Evolutionary conservation across 2,113 vertebrate genomes (phyloP), one percentile per base, ranked within the genome.

Genomic region (Actinemys pallida): DNA sequence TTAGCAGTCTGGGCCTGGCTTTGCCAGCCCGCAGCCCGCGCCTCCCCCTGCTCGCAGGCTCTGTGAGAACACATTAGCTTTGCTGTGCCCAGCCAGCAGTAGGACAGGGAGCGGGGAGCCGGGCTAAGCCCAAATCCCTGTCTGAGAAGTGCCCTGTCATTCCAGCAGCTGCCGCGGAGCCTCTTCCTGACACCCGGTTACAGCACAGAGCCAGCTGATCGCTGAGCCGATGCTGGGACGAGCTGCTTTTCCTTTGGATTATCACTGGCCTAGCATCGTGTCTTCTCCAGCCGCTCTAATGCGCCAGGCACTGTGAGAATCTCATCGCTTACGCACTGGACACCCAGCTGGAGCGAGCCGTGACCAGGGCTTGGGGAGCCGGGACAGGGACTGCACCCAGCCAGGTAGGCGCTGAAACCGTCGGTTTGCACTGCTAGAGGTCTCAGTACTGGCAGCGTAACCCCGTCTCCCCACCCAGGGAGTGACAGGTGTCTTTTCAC

Each of bases 351-450:
- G 56, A 5, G 47, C 13, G 69, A 94, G 59, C 84, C 8, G 54
- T 94, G 87, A 83, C 91, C n/a, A 0, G 1, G 0, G 6, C 57
- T 90, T 35, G 87, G 16, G 62, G 69, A 80, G 56, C 56, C 24
- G 24, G 56, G 10, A 57, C 56, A 27, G 24, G 56, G 78, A 27
- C 20, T 76, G 6, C 81, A 1, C 49, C 80, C 89, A 72, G 8
- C 81, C 90, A 97, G 96, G 97, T 97, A 97, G 90, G 96, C 95
- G 62, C 39, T 31, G 83, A 57, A 83, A 31, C 24, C 72, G 72
- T 95, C n/a, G 20, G 2, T 84, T 80, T 83, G 17, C 78, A 84
- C n/a, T 53, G 52, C 78, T 86, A 1, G 49, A 86, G 83, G 78
- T 27, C 57, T 13, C 27, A 0, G 29, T 65, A 8, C 1, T 35